A percentile compares a stretch with the other conserved stretches of the same genome.
Conservation (phyloP, 2,888 invertebrate species). For the Drosophila mulleri region DNA sequence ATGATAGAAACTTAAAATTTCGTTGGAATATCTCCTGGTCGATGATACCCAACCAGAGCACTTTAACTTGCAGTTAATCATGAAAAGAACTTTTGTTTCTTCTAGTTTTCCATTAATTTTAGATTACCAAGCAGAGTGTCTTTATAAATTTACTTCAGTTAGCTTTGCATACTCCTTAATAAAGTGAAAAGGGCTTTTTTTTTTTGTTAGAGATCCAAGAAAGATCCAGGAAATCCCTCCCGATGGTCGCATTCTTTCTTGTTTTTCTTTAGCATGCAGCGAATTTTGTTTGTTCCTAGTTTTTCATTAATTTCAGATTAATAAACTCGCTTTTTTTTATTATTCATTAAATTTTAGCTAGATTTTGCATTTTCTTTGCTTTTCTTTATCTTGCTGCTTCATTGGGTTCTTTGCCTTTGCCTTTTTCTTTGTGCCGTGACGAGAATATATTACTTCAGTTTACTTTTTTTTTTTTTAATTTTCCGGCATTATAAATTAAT, state of each 20-base stretch:
- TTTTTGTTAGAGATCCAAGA: too few relatives aligned
- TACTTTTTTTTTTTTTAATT: neutral
- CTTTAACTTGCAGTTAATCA: neutral
- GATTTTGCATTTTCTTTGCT: neutral
- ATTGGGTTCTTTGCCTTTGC: neutral
- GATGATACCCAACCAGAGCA: neutral
- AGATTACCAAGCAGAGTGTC: too few relatives aligned
- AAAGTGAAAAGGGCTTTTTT: neutral
- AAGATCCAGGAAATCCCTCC: too few relatives aligned
- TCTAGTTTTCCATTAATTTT: neutral
- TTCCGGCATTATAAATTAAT: constrained; percentile 7
- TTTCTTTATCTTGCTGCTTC: neutral
- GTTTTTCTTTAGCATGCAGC: neutral
- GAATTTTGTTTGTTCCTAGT: neutral
- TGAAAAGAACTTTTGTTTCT: neutral
- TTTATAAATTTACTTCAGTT: neutral
- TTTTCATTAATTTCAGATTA: constrained; percentile 11
- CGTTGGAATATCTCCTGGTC: neutral
- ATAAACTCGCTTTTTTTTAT: neutral
- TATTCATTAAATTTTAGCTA: constrained; percentile 1
- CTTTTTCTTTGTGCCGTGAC: neutral
- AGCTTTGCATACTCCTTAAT: too few relatives aligned
- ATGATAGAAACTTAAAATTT: too few relatives aligned
- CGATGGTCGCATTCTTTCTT: neutral
- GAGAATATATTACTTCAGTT: neutral